phyloP scores from a whole-genome alignment of 2,888 invertebrate genomes.

The Epinotia nisella region DNA sequence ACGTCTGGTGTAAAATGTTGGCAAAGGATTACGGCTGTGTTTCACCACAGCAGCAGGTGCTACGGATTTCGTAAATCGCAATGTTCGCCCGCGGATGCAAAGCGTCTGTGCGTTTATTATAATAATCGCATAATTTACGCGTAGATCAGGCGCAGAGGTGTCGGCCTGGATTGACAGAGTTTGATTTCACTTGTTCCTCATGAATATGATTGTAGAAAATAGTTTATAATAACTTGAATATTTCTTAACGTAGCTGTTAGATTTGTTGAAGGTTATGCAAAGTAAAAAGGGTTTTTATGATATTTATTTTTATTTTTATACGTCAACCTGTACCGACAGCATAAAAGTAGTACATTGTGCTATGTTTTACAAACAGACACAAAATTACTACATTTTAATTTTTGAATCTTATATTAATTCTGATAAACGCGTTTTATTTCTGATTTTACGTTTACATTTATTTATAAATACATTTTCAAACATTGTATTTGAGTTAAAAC shows the following conservation, averaged over 20 bases:
- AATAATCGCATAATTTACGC: constrained; percentile 42
- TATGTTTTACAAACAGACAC: no score
- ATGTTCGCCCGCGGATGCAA: constrained; percentile 38
- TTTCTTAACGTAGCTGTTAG: background rate
- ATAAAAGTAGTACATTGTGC: no score
- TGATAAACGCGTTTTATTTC: no score
- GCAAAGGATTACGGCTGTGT: constrained; percentile 1
- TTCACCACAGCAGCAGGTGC: constrained; percentile 43
- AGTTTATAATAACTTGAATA: background rate
- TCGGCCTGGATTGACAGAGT: constrained; percentile 17
- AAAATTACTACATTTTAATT: no score
- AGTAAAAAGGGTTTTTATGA: no score
- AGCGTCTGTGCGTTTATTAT: constrained; percentile 40
- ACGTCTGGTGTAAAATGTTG: constrained; percentile 1
- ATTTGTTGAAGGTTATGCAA: background rate
- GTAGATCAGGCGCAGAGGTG: constrained; percentile 35
- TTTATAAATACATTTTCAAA: no score
- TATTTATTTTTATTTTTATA: background rate
- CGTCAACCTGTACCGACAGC: background rate
- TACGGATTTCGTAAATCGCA: constrained; percentile 45
- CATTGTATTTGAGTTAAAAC: no score
- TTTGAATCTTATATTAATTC: no score
- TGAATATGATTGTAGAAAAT: constrained; percentile 23
- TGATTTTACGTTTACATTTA: no score
- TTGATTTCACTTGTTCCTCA: constrained; percentile 34